A percentile compares a stretch with the other conserved stretches of the same genome.
phyloP scores from a whole-genome alignment of 2,797 vertebrate genomes.

The Coregonus suidteri region DNA sequence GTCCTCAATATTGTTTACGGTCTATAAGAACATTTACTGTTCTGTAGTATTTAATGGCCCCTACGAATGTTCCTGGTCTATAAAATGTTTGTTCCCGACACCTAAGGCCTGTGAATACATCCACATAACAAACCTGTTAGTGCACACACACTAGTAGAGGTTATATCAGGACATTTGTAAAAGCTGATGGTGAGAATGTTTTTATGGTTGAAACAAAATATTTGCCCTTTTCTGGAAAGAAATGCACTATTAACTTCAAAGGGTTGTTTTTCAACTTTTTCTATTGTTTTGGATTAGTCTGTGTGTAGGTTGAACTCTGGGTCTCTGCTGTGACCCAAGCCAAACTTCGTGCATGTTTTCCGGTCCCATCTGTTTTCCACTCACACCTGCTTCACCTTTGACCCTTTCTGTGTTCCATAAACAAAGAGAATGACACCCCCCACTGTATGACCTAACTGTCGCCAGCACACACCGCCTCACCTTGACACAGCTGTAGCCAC shows the following conservation, averaged over 20 bases:
- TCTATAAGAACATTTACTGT: conserved; percentile 10
- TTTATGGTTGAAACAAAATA: background rate
- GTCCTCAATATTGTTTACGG: background rate
- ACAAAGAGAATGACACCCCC: conserved; percentile 20
- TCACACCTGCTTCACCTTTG: conserved; percentile 17
- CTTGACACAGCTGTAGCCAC: conserved; percentile 3
- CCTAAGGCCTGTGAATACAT: background rate
- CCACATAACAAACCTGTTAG: background rate
- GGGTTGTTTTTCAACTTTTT: conserved; percentile 1
- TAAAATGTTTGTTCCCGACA: background rate
- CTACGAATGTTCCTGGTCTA: background rate
- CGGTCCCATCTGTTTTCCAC: conserved; percentile 8
- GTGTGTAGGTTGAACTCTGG: conserved; percentile 4
- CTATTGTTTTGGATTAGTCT: conserved; percentile 6
- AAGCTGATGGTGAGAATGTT: no score
- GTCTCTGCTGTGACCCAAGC: background rate
- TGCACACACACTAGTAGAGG: background rate
- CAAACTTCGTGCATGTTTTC: background rate
- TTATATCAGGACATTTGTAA: background rate
- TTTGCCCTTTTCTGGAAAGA: background rate
- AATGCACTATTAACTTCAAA: background rate
- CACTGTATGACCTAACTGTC: conserved; percentile 10
- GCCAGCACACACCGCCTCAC: background rate
- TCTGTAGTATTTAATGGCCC: conserved; percentile 2
- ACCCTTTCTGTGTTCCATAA: conserved; percentile 21